A percentile compares a stretch with the other conserved stretches of the same genome.
Conservation (phyloP, 2,797 vertebrate species). For the Tympanoctomys barrerae region DNA sequence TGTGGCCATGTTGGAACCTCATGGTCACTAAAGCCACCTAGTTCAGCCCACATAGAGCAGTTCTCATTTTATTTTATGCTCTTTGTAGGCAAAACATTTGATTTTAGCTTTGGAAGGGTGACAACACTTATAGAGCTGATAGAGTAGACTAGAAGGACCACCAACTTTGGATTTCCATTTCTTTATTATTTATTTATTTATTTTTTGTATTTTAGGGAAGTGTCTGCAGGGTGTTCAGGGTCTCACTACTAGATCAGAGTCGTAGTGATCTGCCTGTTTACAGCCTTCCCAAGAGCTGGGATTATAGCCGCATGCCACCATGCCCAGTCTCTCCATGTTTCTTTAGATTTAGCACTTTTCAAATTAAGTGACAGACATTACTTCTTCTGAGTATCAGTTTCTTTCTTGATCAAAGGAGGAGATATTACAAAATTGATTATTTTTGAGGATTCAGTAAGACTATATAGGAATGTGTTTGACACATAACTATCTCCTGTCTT, state of each 20-base stretch:
- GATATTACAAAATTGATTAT: background rate
- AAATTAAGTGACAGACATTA: background rate
- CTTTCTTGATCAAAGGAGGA: background rate
- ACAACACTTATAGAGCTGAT: background rate
- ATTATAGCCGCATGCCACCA: too few relatives aligned
- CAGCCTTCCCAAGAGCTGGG: too few relatives aligned
- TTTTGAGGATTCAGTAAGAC: slow-evolving; percentile 13
- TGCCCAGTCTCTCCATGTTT: background rate
- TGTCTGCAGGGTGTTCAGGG: too few relatives aligned
- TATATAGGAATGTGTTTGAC: background rate
- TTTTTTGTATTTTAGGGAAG: too few relatives aligned
- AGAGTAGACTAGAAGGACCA: background rate
- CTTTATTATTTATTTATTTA: too few relatives aligned
- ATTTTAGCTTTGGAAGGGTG: background rate
- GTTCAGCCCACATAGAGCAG: background rate
- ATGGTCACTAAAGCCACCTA: background rate
- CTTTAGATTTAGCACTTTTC: background rate
- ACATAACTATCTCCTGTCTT: background rate
- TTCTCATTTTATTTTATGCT: slow-evolving; percentile 13
- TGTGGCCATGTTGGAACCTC: background rate
- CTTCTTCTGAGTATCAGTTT: slow-evolving; percentile 14
- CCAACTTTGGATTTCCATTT: background rate
- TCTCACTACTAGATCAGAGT: too few relatives aligned
- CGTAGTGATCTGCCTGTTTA: too few relatives aligned
- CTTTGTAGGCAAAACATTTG: background rate